Evolutionary conservation across 1,140 invertebrate species (phyloP), one percentile per base, ranked within the genome.

Genomic region (Ganaspis sp.): DNA sequence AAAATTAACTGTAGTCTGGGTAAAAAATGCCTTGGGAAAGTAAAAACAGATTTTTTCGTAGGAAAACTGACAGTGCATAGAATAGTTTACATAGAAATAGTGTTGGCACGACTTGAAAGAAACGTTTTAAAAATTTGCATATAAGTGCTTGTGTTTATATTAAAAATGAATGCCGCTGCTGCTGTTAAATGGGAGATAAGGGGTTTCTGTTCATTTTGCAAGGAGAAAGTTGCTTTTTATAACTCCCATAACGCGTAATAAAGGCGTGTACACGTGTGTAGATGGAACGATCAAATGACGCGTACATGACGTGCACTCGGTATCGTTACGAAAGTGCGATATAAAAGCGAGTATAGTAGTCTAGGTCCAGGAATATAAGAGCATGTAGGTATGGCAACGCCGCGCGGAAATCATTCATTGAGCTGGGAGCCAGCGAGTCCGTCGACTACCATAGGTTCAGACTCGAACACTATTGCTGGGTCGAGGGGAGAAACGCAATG

Each of bases 361-460:
- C 58, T 29, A 64, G 58, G 58, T 64, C 58, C 58, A 64, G 58
- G 58, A 64, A 29, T 23, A 64, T 54, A n/a, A 19, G 21, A 23
- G 19, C 8, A 54, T 64, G 54, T 64, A 29, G 42, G 75, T 58
- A 74, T 86, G 88, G 87, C 88, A 89, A 89, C 88, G 81, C 73
- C 83, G 88, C 87, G 78, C 89, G 90, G 90, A 90, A 90, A 91
- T 90, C 89, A 90, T 90, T 91, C 90, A 90, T 91, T 90, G 89
- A 90, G 88, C 69, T 74, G 75, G 79, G 78, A 83, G 82, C 79
- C 81, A 64, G 80, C 81, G 77, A 84, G 86, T 80, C 81, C 79
- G 81, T 78, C 83, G 79, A 73, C 77, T 79, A 74, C 81, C 81
- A 9, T 9, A 75, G 78, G 53, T 54, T 54, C 53, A 70, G 37